phyloP scores from a whole-genome alignment of 2,888 invertebrate genomes.

The Horisme vitalbata region DNA sequence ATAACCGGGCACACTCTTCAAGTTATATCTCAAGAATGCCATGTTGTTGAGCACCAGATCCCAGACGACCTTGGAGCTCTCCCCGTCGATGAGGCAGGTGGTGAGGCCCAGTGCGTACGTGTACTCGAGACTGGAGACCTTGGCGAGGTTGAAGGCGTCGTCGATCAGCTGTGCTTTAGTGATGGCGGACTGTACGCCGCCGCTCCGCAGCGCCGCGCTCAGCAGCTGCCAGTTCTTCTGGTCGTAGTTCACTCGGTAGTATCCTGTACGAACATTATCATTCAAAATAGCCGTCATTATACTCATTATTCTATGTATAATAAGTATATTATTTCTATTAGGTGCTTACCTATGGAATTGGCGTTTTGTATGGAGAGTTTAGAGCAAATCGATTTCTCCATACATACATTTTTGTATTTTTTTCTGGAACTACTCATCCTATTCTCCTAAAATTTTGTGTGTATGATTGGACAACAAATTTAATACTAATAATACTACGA shows the following conservation, averaged over 20 bases:
- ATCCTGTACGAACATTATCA: slow-evolving; percentile 64
- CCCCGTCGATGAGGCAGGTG: slow-evolving; percentile 83
- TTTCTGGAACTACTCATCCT: too few species aligned
- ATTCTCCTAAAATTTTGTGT: too few species aligned
- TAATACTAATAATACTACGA: too few species aligned
- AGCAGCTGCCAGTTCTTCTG: slow-evolving; percentile 81
- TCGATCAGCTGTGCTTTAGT: slow-evolving; percentile 88
- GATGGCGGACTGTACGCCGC: slow-evolving; percentile 77
- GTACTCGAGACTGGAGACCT: slow-evolving; percentile 82
- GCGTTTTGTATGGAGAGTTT: too few species aligned
- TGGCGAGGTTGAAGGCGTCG: slow-evolving; percentile 87
- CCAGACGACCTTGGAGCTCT: slow-evolving; percentile 87
- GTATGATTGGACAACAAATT: too few species aligned
- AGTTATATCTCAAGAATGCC: slow-evolving; percentile 72
- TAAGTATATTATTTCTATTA: too few species aligned
- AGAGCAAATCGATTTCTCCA: too few species aligned
- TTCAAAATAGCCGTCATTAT: too few species aligned
- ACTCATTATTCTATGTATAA: too few species aligned
- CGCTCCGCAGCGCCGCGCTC: slow-evolving; percentile 73
- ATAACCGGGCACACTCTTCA: slow-evolving; percentile 76
- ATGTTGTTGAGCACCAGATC: slow-evolving; percentile 82
- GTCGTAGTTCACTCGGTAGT: slow-evolving; percentile 86
- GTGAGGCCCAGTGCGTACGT: slow-evolving; percentile 84
- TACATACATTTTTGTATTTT: too few species aligned
- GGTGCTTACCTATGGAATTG: too few species aligned